Conservation (phyloP, 2,888 invertebrate species). For the Taphrorychus bicolor region DNA sequence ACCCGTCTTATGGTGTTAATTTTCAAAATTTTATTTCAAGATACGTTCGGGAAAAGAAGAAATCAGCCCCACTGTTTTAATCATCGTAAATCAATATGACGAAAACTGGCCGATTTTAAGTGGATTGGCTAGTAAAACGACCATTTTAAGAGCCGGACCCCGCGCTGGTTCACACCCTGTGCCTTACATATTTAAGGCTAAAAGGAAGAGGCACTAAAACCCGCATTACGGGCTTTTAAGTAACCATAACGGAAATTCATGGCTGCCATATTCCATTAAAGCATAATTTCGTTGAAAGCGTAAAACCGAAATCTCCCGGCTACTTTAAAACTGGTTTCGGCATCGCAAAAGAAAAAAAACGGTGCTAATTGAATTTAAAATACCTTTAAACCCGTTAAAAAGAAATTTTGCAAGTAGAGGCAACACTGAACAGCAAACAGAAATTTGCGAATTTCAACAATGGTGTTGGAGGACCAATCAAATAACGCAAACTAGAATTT, state of each 20-base stretch:
- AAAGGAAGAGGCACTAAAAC: conserved; percentile 41
- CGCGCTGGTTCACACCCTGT: conserved; percentile 34
- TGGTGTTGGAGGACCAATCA: too few species aligned
- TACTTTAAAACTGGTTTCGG: not conserved
- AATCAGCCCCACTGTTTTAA: not conserved
- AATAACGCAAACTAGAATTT: too few species aligned
- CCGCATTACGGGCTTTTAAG: conserved; percentile 37
- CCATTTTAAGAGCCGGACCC: conserved; percentile 13
- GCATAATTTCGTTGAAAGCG: conserved; percentile 39
- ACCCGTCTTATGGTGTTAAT: conserved; percentile 27
- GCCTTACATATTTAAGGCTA: conserved; percentile 40
- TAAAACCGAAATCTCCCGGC: conserved; percentile 22
- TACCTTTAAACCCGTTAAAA: too few species aligned
- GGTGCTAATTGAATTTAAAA: too few species aligned
- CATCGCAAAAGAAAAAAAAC: not conserved
- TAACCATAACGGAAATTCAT: conserved; percentile 41
- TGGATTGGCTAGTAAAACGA: conserved; percentile 24
- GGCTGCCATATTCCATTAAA: conserved; percentile 39
- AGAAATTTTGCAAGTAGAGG: too few species aligned
- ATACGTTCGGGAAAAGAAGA: not conserved
- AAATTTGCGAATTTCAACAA: too few species aligned
- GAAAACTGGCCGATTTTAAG: conserved; percentile 12
- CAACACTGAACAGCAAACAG: too few species aligned
- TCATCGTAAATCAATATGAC: conserved; percentile 2
- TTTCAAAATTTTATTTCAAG: conserved; percentile 2